phyloP scores from a whole-genome alignment of 2,113 vertebrate species.

The Ramphastos sulfuratus region DNA sequence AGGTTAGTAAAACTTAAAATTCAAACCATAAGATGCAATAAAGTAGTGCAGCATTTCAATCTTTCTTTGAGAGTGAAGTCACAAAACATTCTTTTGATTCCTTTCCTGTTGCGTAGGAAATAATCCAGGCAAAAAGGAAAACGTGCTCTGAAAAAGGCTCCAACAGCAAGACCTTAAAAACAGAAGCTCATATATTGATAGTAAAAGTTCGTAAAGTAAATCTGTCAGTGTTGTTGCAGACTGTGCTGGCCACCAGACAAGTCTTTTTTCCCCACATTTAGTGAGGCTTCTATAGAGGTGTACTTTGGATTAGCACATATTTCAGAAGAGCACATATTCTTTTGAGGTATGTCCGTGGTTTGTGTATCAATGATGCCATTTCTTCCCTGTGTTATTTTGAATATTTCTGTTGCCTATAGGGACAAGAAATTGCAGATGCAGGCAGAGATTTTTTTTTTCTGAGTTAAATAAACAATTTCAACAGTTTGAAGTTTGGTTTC shows the following conservation, averaged over 20 bases:
- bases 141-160: neutral
- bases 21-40: neutral
- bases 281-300: neutral
- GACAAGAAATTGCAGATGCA: constrained; percentile 27
- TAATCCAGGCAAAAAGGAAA: neutral
- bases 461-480: constrained; percentile 39
- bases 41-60: neutral
- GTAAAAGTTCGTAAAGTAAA: neutral
- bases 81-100: neutral
- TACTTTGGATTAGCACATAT: neutral
- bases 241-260: neutral
- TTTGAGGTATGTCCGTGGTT: neutral
- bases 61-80: neutral
- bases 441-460: neutral
- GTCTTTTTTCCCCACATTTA: neutral
- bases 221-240: neutral
- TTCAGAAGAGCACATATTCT: constrained; percentile 4
- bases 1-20: neutral
- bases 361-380: neutral
- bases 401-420: neutral
- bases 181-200: neutral
- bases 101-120: neutral
- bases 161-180: neutral
- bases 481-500: constrained; percentile 2
- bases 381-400: neutral